Evolutionary conservation across 1,140 invertebrate genomes (phyloP), one percentile per base, ranked within the genome.

Genomic region (Steinernema feltiae): DNA sequence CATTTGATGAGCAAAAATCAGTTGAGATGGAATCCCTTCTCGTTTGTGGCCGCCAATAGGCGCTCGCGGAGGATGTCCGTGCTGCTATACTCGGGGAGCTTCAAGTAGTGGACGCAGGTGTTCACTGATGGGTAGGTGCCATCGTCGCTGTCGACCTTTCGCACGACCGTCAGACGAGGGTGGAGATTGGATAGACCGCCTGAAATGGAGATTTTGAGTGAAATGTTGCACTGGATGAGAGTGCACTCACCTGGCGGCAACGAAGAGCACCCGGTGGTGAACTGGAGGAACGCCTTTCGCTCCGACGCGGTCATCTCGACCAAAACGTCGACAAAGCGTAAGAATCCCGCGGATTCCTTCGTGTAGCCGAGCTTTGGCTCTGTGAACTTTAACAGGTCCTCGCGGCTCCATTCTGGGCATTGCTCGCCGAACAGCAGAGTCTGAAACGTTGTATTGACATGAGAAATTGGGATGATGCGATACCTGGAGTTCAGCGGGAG

Each of bases 11-110:
- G 73, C 21, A 35, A 18, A 69, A 21, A 7, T 88, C 91, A 99
- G 90, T 99, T 99, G 80, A 99, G 91, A 89, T 99, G 95, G 90
- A 99, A 99, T 86, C 96, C 97, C 89, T 96, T 95, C 87, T 99
- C 96, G 86, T 92, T 91, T 48, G 95, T 98, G 72, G 97, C 97
- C 48, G 94, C 94, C 78, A 99, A 89, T 72, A 99, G 90, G 84
- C 94, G 90, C 86, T 97, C 93, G 78, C 93, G 91, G 75, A 99
- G 90, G 80, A 98, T 92, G 82, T 96, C 93, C 88, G 98, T 95
- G 32, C 93, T 93, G 21, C 95, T 94, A 88, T 99, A 99, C 85
- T 99, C 96, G 15, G 97, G 97, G 84, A 99, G 90, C 89, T 99
- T 99, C 71, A 99, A 89, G 88, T 98, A 99, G 89, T 99, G 97